Percentiles rank a stretch among this genome's conserved stretches.
Evolutionary conservation across 1,140 invertebrate genomes (phyloP).

Genomic region (Formica exsecta): DNA sequence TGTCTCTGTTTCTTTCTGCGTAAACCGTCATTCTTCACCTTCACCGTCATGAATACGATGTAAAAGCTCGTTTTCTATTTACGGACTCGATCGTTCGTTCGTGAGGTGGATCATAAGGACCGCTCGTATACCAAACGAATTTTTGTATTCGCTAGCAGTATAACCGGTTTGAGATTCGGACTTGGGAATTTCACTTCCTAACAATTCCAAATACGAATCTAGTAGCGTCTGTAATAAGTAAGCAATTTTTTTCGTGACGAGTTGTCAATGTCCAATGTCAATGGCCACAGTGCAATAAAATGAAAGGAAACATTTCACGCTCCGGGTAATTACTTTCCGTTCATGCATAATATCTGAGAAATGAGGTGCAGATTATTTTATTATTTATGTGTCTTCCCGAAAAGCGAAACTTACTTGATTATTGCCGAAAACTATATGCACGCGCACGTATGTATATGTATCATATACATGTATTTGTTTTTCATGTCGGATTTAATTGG

Average conservation of each 20-base stretch:
- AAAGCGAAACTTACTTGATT: background rate
- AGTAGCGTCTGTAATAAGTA: slow-evolving; percentile 32
- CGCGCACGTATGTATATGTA: too few relatives aligned
- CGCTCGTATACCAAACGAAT: slow-evolving; percentile 20
- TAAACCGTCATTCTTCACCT: background rate
- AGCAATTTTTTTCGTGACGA: slow-evolving; percentile 11
- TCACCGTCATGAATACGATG: too few relatives aligned
- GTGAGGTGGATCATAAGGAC: slow-evolving; percentile 53
- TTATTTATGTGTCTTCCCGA: slow-evolving; percentile 4
- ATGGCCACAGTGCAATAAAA: background rate
- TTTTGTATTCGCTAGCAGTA: slow-evolving; percentile 54
- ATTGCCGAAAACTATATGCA: background rate
- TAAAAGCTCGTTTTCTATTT: slow-evolving; percentile 45
- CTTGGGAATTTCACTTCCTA: slow-evolving; percentile 67
- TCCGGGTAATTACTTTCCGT: slow-evolving; percentile 20
- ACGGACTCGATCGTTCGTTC: slow-evolving; percentile 18
- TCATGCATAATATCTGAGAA: slow-evolving; percentile 50
- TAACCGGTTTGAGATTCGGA: slow-evolving; percentile 36
- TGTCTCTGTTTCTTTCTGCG: too few relatives aligned
- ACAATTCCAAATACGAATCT: slow-evolving; percentile 55
- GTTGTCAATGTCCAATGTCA: background rate
- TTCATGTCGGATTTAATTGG: background rate
- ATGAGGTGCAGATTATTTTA: slow-evolving; percentile 34
- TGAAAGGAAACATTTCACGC: slow-evolving; percentile 33
- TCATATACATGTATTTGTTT: background rate